Evolutionary conservation across 2,888 invertebrate genomes (phyloP), one percentile per base, ranked within the genome.

Genomic region (Cepaea hortensis): DNA sequence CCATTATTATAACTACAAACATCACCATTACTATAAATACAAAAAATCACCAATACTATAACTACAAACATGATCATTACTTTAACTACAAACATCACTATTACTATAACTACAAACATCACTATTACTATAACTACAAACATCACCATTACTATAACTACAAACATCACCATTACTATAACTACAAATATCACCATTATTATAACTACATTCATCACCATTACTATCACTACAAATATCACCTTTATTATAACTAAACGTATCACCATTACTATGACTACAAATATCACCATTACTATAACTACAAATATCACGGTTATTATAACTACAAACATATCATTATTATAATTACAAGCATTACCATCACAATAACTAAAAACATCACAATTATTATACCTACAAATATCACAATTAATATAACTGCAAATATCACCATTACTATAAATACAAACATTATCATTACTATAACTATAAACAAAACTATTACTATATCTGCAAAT

Each of bases 1-100:
- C 18, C 65, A 65, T 13, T 18, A 85, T 77, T 48, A 72, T 85
- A 23, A 72, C 77, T 48, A 72, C 61, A 23, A 77, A 76, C 48
- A 77, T 85, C 77, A 85, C 65, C 68, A 77, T 85, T 65, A 77
- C 77, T 48, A 77, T 85, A 35, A 35, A 1, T 35, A 35, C 35
- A 35, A 35, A 35, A 35, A 35, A 70, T 70, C 1, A 70, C n/a
- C n/a, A 70, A 7, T n/a, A 70, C 15, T n/a, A 70, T n/a, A 20
- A 70, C n/a, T n/a, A 70, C n/a, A 15, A 70, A 7, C n/a, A 70
- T n/a, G 13, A 70, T 3, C n/a, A 70, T 72, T 35, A 83, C 72
- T n/a, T 73, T 73, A 15, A 77, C 46, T n/a, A 70, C 0, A 20
- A 70, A 1, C 3, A 70, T n/a, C n/a, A 70, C n/a, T 3, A 70